Conservation (phyloP, 2,113 vertebrate species). For the Myrmophylax atrothorax region DNA sequence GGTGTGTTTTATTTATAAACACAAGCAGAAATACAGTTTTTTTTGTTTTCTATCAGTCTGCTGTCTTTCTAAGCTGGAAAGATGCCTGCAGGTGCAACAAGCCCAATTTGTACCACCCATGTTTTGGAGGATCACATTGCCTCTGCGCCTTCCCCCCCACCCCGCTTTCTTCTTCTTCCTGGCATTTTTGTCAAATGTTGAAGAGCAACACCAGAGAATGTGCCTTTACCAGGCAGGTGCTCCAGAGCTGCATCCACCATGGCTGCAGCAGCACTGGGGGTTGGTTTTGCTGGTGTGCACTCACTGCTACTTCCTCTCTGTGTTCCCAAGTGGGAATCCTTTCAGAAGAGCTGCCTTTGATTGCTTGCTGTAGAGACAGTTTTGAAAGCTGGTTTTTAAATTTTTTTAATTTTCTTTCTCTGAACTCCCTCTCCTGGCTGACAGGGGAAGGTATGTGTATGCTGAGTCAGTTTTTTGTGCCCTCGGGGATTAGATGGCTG, state of each 20-base stretch:
- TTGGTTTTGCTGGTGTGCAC: not conserved
- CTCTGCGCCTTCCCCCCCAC: fast-evolving
- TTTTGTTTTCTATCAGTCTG: not conserved
- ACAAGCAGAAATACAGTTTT: not conserved
- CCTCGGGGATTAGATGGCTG: not conserved
- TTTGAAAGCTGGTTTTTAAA: not conserved
- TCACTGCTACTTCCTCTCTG: not conserved
- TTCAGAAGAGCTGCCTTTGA: not conserved
- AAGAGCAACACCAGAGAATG: not conserved
- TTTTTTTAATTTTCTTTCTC: not conserved
- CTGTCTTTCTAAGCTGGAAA: not conserved
- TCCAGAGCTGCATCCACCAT: not conserved
- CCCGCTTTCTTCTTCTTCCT: not conserved
- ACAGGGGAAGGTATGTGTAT: not conserved
- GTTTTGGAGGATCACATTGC: not conserved
- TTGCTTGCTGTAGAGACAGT: not conserved
- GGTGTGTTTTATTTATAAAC: not conserved
- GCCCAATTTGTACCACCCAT: not conserved
- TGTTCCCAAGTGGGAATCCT: not conserved
- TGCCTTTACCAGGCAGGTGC: not conserved
- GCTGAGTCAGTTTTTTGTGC: not conserved
- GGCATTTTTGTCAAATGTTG: not conserved
- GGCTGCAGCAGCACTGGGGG: not conserved
- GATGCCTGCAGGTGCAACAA: not conserved
- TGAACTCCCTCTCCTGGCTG: not conserved